These are phyloP conservation scores for Ceratina japonica DNA, from an alignment of 1,140 invertebrate genomes.

Conservation along the genomic window DNA sequence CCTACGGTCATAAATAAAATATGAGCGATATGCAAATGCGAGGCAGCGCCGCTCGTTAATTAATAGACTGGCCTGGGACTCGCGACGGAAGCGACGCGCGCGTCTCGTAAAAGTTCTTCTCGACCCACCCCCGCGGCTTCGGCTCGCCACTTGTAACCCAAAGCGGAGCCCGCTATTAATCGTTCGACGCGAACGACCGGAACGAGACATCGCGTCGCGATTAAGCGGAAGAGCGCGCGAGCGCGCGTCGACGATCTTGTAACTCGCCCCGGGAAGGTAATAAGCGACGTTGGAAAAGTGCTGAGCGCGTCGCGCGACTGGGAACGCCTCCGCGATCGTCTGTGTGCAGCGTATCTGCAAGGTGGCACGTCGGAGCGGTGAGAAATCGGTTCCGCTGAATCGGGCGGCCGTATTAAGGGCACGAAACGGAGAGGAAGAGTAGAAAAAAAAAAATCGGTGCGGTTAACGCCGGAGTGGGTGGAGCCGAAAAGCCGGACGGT, in stretches of 20 bases:
- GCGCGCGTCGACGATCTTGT: neutral
- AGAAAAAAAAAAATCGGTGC: constrained; percentile 25
- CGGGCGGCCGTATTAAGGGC: constrained; percentile 26
- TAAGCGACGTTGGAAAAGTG: neutral
- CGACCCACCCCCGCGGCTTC: neutral
- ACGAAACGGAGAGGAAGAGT: neutral
- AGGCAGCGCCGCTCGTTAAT: constrained; percentile 31
- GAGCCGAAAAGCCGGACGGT: constrained; percentile 9
- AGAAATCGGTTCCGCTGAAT: constrained; percentile 21
- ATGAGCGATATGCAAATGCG: constrained; percentile 46
- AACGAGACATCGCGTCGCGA: neutral
- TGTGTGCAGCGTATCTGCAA: neutral
- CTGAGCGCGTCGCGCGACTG: neutral
- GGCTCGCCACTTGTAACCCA: neutral
- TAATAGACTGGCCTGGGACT: constrained; percentile 32
- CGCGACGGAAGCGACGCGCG: neutral
- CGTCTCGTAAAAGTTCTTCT: neutral
- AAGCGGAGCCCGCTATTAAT: constrained; percentile 11
- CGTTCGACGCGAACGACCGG: neutral
- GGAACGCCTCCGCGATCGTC: neutral
- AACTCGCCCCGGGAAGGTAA: neutral
- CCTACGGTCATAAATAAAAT: constrained; percentile 34
- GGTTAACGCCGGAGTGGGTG: constrained; percentile 9
- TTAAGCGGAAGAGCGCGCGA: neutral
- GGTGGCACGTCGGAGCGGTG: neutral